phyloP scores from a whole-genome alignment of 2,797 vertebrate genomes.

The Balearica regulorum region DNA sequence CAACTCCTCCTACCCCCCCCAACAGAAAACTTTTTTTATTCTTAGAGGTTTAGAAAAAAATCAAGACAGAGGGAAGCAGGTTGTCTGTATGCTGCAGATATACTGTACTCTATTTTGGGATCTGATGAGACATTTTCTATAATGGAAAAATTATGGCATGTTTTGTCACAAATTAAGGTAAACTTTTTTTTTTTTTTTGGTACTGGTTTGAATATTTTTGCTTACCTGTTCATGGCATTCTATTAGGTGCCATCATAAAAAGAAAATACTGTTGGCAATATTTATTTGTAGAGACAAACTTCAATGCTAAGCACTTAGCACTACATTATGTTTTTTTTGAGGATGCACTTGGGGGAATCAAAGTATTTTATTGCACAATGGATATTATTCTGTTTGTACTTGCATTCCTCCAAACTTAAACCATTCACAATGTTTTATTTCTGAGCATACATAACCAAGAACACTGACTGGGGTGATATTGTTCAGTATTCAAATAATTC shows the following conservation, averaged over 20 bases:
- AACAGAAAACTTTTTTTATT: background rate
- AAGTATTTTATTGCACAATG: slow-evolving; percentile 64
- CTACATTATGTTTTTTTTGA: slow-evolving; percentile 28
- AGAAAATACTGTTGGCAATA: slow-evolving; percentile 70
- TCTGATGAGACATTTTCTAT: background rate
- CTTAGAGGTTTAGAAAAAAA: background rate
- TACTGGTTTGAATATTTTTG: background rate
- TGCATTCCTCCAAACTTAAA: slow-evolving; percentile 36
- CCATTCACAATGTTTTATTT: slow-evolving; percentile 55
- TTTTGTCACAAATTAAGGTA: slow-evolving; percentile 43
- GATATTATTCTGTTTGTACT: slow-evolving; percentile 36
- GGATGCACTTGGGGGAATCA: slow-evolving; percentile 62
- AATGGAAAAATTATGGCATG: slow-evolving; percentile 4
- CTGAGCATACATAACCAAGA: slow-evolving; percentile 20
- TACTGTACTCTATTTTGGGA: background rate
- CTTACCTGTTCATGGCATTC: slow-evolving; percentile 29
- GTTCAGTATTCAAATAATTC: slow-evolving; percentile 58
- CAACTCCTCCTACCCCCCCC: background rate
- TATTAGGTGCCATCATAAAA: slow-evolving; percentile 59
- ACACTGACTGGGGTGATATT: slow-evolving; percentile 1
- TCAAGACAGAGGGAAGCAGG: background rate
- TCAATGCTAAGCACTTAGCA: slow-evolving; percentile 71
- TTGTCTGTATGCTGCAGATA: background rate
- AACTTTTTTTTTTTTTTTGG: background rate
- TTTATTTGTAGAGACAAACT: slow-evolving; percentile 73